Base-by-base conservation (phyloP, 2,113 vertebrate genomes). In the Scomber scombrus region DNA sequence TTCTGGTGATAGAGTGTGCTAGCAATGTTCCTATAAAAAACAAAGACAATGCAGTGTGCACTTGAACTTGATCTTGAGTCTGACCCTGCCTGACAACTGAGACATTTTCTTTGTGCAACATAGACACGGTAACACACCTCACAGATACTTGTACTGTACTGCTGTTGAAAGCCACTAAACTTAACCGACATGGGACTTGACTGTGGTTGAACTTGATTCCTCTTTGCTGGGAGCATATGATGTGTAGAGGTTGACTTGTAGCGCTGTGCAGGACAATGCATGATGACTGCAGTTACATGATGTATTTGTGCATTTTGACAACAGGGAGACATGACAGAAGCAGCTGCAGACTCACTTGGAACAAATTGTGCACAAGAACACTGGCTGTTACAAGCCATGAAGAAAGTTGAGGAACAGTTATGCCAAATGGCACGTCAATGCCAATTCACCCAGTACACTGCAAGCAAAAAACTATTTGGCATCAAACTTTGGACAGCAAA, bases 401-500 rank as follows among this genome's bases (percentile, higher is more conserved):
- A 68, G 14, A 75, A 86, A 52, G 16, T 47, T 60, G 68, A 75
- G 54, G n/a, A 71, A 19, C 9, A 49, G 46, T 34, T 58, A 11
- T 46, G 51, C 46, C 68, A 62, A 43, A 81, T 72, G 67, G 50
- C 50, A 63, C 5, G 56, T 52, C 1, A 1, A 50, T 76, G 71
- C 43, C 60, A 80, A 71, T 40, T 54, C 34, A 54, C 9, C 60
- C 40, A 66, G 29, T 43, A 12, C 21, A 64, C 26, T 29, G 31
- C 34, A 16, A 67, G 60, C 49, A 40, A 74, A 65, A 70, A 57
- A 2, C 58, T 26, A 55, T 64, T 65, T 71, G 62, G 54, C 54
- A 65, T 63, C 52, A 82, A 65, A 62, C 51, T 68, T 71, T 60
- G 46, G 70, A 67, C 50, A 43, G 43, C 56, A 56, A 54, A 51